Evolutionary conservation across 2,888 invertebrate species (phyloP).

Genomic region (Erynnis tages): DNA sequence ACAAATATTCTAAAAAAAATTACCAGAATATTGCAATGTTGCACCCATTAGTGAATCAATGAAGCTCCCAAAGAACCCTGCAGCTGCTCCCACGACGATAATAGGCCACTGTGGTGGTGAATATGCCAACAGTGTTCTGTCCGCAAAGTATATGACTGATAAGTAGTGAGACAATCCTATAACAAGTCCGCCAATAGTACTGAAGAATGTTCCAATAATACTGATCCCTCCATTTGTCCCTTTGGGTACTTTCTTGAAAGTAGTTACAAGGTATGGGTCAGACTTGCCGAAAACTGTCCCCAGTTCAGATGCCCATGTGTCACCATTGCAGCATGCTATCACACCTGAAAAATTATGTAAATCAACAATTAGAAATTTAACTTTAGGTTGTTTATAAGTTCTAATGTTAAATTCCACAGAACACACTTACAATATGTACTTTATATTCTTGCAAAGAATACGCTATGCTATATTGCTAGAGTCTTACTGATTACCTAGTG

Average conservation of each 20-base stretch:
- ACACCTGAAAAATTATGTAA: slow-evolving; percentile 73
- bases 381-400: too few species aligned
- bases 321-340: slow-evolving; percentile 91
- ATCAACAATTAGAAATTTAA: not conserved
- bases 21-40: slow-evolving; percentile 92
- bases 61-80: slow-evolving; percentile 90
- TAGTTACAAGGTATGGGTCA: slow-evolving; percentile 89
- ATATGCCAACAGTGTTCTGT: slow-evolving; percentile 75
- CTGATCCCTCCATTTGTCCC: slow-evolving; percentile 96
- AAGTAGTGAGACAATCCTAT: slow-evolving; percentile 89
- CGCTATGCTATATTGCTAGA: too few species aligned
- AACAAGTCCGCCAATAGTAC: slow-evolving; percentile 84
- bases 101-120: slow-evolving; percentile 91
- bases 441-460: too few species aligned
- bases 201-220: slow-evolving; percentile 79
- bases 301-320: slow-evolving; percentile 95
- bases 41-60: slow-evolving; percentile 93
- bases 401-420: too few species aligned
- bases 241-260: slow-evolving; percentile 87
- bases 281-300: slow-evolving; percentile 87
- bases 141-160: slow-evolving; percentile 83
- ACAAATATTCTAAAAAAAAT: slow-evolving; percentile 26
- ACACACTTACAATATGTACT: too few species aligned
- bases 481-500: too few species aligned
- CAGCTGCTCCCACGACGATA: slow-evolving; percentile 85